Evolutionary conservation across 2,797 vertebrate genomes (phyloP).

Genomic region (Megaceryle alcyon): DNA sequence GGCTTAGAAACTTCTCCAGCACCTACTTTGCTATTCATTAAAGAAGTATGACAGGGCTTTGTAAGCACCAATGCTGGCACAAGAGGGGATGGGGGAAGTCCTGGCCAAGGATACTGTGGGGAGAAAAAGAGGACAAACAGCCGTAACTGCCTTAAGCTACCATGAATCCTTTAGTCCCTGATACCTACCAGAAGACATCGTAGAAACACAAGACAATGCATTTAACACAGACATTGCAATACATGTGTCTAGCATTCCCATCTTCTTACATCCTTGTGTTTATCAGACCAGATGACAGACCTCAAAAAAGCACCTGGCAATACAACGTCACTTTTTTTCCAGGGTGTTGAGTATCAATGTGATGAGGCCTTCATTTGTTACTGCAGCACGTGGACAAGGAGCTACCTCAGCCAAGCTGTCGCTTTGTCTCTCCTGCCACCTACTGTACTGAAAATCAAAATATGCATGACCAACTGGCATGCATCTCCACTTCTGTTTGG

Average conservation of each 20-base stretch:
- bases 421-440: constrained; percentile 11
- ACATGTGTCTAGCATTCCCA: background rate
- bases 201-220: background rate
- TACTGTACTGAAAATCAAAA: constrained; percentile 42
- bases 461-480: background rate
- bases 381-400: background rate
- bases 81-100: background rate
- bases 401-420: background rate
- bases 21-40: background rate
- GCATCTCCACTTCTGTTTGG: background rate
- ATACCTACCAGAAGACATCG: rapidly evolving
- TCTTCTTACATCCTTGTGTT: background rate
- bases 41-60: background rate
- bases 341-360: background rate
- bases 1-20: background rate
- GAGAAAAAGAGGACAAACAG: background rate
- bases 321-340: background rate
- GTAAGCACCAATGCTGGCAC: background rate
- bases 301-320: background rate
- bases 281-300: background rate
- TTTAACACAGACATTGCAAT: rapidly evolving
- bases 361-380: background rate
- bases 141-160: rapidly evolving
- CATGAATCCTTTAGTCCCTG: background rate
- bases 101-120: background rate